phyloP scores from a whole-genome alignment of 2,113 vertebrate species.

The Toxotes jaculatrix region DNA sequence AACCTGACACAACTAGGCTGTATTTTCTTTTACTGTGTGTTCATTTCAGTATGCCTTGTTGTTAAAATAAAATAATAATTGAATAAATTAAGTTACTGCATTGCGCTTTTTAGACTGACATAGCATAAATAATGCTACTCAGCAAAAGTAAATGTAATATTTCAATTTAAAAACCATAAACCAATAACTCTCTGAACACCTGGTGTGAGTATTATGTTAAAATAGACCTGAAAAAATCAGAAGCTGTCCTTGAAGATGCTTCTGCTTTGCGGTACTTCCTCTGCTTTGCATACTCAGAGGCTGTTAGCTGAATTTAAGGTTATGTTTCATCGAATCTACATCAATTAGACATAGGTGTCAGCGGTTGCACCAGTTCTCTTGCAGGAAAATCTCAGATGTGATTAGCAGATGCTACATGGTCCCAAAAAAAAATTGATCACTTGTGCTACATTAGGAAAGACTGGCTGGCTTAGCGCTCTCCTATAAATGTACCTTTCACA shows the following conservation, averaged over 20 bases:
- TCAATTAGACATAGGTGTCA: background rate
- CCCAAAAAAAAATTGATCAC: constrained; percentile 17
- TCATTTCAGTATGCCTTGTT: constrained; percentile 5
- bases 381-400: constrained; percentile 11
- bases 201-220: too few species aligned
- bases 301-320: background rate
- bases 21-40: background rate
- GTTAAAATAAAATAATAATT: background rate
- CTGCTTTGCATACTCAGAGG: background rate
- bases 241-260: background rate
- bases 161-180: background rate
- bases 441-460: constrained; percentile 17
- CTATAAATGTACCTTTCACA: constrained; percentile 47
- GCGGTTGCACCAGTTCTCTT: background rate
- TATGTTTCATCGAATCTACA: background rate
- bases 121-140: background rate
- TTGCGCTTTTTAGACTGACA: background rate
- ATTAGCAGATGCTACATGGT: constrained; percentile 8
- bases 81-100: constrained; percentile 9
- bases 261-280: background rate
- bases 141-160: background rate
- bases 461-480: background rate
- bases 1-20: constrained; percentile 13
- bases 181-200: background rate
- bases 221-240: too few species aligned